phyloP scores from a whole-genome alignment of 2,113 vertebrate species.

The Ondatra zibethicus region DNA sequence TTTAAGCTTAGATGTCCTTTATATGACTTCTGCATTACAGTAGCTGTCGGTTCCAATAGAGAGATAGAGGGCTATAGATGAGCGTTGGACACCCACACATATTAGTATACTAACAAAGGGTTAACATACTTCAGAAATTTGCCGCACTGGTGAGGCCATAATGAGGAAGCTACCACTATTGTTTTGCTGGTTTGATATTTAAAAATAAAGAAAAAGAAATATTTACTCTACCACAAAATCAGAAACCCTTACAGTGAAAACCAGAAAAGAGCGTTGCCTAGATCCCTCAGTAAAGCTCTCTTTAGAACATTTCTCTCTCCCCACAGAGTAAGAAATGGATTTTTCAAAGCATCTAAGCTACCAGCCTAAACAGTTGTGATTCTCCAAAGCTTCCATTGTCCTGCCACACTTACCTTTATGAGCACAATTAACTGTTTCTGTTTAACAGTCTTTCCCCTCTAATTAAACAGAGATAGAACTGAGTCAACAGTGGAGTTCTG shows the following conservation, averaged over 20 bases:
- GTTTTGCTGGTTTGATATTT: background rate
- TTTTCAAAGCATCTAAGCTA: conserved; percentile 43
- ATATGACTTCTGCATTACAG: background rate
- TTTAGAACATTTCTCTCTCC: conserved; percentile 29
- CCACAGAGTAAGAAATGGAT: conserved; percentile 9
- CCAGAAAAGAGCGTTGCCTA: background rate
- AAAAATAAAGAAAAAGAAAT: background rate
- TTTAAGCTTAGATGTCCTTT: conserved; percentile 49
- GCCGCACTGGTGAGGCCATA: background rate
- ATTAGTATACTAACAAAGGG: conserved; percentile 1
- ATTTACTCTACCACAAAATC: background rate
- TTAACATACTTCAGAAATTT: conserved; percentile 13
- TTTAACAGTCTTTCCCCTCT: conserved; percentile 63
- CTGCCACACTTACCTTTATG: conserved; percentile 34
- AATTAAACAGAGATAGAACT: conserved; percentile 70
- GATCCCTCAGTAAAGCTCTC: background rate
- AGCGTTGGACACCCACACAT: background rate
- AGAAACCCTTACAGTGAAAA: conserved; percentile 2
- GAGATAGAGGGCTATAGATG: background rate
- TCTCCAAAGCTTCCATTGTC: conserved; percentile 17
- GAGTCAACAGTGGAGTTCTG: conserved; percentile 70
- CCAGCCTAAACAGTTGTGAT: conserved; percentile 4
- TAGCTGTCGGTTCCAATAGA: conserved; percentile 1
- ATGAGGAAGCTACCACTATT: background rate
- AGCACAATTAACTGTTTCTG: conserved; percentile 73